Evolutionary conservation across 2,113 vertebrate genomes (phyloP), one percentile per base, ranked within the genome.

Genomic region (Nannobrachium achirus): DNA sequence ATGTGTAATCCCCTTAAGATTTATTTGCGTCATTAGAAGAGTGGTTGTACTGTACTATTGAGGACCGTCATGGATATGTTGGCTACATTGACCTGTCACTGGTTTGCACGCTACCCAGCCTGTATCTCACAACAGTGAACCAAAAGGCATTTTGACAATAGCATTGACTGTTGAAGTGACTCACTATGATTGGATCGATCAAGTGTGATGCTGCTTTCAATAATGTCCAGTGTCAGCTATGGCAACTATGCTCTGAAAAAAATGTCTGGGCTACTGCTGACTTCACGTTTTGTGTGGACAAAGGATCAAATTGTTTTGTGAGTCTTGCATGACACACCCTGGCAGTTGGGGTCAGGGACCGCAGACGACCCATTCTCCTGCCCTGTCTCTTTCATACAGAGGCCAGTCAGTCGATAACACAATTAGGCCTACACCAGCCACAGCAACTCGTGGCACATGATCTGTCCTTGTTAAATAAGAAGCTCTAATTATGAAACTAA

Each of bases 401-500:
- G 56, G 38, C 41, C 14, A 45, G 41, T 71, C 57, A 38, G 62
- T n/a, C 59, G 71, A 50, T 83, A 83, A 85, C 52, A 7, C 69
- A 20, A 84, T 86, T 76, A 81, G 44, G 25, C 2, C 25, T 33
- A 33, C 25, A 63, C 16, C 14, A n/a, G 33, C 60, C 14, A 42
- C 20, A 55, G n/a, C 74, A 74, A 64, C 48, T 42, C 72, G 58
- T 8, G 16, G 76, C 85, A 86, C 83, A 86, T 89, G 89, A 90
- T 80, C 74, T 66, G n/a, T 50, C 16, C 58, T 49, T 39, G 45
- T 73, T 64, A 63, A 79, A 80, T 39, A 77, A 33, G 59, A 45
- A 64, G 46, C 49, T 69, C 55, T 63, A 84, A 78, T 86, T 74
- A 75, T 79, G 7, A 79, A 88, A 88, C 86, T 56, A 82, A 81